phyloP scores from a whole-genome alignment of 2,113 vertebrate species.

The Lampris incognitus region DNA sequence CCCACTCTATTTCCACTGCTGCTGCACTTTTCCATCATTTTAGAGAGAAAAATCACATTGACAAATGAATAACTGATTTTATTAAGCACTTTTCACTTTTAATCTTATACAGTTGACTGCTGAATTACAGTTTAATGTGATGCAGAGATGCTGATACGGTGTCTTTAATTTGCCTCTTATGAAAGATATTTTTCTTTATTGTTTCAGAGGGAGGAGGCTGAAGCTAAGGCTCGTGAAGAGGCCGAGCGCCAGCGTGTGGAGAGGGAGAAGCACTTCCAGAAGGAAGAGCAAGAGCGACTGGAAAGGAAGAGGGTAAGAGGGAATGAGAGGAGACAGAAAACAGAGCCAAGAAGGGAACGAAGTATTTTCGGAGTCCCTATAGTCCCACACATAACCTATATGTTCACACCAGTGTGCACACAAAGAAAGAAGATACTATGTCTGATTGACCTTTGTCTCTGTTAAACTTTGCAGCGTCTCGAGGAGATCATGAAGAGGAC shows the following conservation, averaged over 20 bases:
- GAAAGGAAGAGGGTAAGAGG: slow-evolving; percentile 92
- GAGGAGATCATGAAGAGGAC: slow-evolving; percentile 99
- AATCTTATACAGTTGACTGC: no score
- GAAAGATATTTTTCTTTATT: background rate
- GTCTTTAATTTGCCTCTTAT: background rate
- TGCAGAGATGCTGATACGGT: no score
- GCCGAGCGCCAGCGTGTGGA: slow-evolving; percentile 89
- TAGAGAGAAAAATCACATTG: background rate
- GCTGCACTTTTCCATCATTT: background rate
- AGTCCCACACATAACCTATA: background rate
- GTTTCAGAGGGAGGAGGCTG: slow-evolving; percentile 87
- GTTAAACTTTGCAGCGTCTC: slow-evolving; percentile 85
- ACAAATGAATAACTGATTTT: background rate
- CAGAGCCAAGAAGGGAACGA: background rate
- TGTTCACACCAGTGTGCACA: background rate
- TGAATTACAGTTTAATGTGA: no score
- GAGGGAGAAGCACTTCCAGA: slow-evolving; percentile 96
- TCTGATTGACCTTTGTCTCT: slow-evolving; percentile 25
- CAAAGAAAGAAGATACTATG: no score
- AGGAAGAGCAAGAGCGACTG: slow-evolving; percentile 93
- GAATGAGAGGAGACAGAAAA: background rate
- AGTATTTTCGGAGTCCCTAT: background rate
- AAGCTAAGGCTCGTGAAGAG: slow-evolving; percentile 87
- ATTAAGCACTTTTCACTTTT: no score
- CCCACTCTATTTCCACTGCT: background rate